Evolutionary conservation across 2,113 vertebrate species (phyloP).

Genomic region (Silurus meridionalis): DNA sequence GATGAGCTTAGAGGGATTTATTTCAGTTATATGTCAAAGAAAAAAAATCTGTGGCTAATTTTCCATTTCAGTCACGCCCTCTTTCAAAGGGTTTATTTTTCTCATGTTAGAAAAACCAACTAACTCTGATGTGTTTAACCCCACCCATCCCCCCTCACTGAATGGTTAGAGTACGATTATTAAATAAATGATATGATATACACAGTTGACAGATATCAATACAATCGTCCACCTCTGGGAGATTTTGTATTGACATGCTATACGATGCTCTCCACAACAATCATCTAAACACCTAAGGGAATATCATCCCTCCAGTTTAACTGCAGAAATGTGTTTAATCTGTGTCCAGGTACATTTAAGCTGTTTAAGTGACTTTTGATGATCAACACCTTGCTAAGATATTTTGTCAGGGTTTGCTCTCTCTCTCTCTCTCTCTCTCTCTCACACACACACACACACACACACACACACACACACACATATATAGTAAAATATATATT

Average conservation of each 20-base stretch:
- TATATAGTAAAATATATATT: background rate
- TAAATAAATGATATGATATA: background rate
- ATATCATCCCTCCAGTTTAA: background rate
- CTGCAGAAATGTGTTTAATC: background rate
- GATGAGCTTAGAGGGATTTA: background rate
- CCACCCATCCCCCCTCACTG: background rate
- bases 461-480: background rate
- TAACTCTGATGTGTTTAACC: background rate
- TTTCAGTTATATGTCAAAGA: conserved; percentile 19
- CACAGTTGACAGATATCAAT: background rate
- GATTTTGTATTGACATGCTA: background rate
- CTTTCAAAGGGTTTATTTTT: background rate
- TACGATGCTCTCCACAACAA: background rate
- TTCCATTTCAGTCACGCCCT: conserved; percentile 8
- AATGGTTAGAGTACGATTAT: background rate
- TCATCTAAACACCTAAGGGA: background rate
- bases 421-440: too few species aligned
- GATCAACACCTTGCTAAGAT: background rate
- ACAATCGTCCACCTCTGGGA: background rate
- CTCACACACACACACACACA: background rate
- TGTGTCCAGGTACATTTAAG: background rate
- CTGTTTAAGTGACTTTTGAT: background rate
- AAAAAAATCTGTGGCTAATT: conserved; percentile 5
- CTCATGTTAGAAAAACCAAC: background rate
- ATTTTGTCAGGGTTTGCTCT: background rate